Base-by-base conservation (phyloP, 2,797 vertebrate species). In the Pseudotriccus pelzelni region DNA sequence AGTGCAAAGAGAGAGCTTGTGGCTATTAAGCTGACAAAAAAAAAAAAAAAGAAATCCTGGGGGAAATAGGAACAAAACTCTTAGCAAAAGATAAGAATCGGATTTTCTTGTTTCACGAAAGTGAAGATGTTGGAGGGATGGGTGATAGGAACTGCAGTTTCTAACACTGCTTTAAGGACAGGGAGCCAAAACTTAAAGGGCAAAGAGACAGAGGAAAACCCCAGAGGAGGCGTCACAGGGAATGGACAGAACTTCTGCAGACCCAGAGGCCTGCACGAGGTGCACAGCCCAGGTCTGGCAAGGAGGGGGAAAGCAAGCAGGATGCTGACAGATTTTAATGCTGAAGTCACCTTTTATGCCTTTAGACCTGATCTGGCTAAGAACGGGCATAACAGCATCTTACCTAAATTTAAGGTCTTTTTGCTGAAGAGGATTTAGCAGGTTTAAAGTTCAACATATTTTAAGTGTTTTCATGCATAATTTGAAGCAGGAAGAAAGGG, bases 11-110 rank as follows among this genome's bases (percentile, higher is more conserved):
- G 77, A 94, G 90, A 94, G 94, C 83, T 97, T 52, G 59, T 94
- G 95, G 96, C 96, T 95, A 97, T 97, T 96, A 96, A 95, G 49
- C 52, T 84, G 79, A 86, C 87, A 62, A 58, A 84, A 90, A 90
- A 47, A 70, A 49, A 62, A 58, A 84, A 90, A 89, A 47, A 70
- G 50, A 64, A 70, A 78, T 60, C 90, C 68, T 52, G 27, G 43
- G 70, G 89, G 93, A 95, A 93, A 91, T 39, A 89, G 55, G 80
- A 93, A 93, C 89, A 90, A 96, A 96, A 95, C 52, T 78, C 79
- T 66, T 70, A 84, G 76, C 84, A 89, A 93, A 91, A 90, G 66
- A 75, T 46, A 92, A 58, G 70, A 52, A 89, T 90, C 43, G 64
- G 63, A 62, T 90, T 66, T 93, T 77, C 94, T 86, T 92, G 62